These are phyloP conservation scores for Rhopalosiphum maidis DNA, from an alignment of 1,140 invertebrate genomes.

Conservation along the genomic window DNA sequence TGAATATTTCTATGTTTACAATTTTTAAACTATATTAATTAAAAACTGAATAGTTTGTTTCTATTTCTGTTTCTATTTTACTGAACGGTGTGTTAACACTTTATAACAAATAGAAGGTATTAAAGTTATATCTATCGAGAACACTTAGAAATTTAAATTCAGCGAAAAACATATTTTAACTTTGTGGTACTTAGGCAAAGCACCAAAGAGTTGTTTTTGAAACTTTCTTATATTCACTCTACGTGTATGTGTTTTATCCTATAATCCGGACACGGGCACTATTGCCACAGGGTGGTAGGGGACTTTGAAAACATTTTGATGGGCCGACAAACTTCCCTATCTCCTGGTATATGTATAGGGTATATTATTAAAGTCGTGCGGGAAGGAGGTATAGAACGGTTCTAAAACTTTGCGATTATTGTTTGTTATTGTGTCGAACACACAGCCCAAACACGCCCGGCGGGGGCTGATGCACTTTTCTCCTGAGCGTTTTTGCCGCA, in stretches of 20 bases:
- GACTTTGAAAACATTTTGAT: constrained; percentile 54
- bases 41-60: background rate
- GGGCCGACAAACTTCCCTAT: constrained; percentile 44
- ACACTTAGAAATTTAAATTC: constrained; percentile 1
- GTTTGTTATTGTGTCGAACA: constrained; percentile 46
- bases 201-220: background rate
- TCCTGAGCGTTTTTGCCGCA: background rate
- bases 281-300: constrained; percentile 21
- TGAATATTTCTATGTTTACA: background rate
- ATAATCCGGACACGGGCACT: constrained; percentile 43
- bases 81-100: background rate
- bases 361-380: constrained; percentile 1
- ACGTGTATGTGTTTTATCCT: constrained; percentile 26
- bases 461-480: constrained; percentile 41
- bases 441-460: constrained; percentile 36
- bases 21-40: background rate
- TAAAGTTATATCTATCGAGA: background rate
- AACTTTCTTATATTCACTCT: constrained; percentile 38
- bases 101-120: background rate
- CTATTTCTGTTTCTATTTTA: background rate
- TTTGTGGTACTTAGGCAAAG: constrained; percentile 9
- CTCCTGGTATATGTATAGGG: background rate
- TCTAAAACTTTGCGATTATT: constrained; percentile 48
- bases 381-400: background rate
- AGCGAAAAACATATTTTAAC: constrained; percentile 26